These are phyloP conservation scores for Ichneumoninae sp. DNA, from an alignment of 2,888 invertebrate genomes.

Conservation along the genomic window DNA sequence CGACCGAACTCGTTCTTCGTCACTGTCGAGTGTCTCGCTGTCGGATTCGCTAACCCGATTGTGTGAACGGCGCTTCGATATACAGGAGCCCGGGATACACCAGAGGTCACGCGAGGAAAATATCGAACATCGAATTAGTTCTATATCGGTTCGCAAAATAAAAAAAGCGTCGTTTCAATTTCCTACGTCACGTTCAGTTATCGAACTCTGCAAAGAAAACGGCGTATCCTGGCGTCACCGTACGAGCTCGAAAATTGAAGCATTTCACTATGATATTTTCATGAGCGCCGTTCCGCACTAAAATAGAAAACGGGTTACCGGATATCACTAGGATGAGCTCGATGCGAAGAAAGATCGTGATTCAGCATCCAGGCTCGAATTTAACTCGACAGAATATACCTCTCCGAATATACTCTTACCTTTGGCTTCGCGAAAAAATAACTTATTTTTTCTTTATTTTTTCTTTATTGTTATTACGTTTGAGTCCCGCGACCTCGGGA, in stretches of 20 bases:
- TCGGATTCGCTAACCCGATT: slow-evolving; percentile 2
- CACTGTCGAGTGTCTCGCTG: slow-evolving; percentile 5
- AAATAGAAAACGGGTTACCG: slow-evolving; percentile 43
- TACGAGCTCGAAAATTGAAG: background rate
- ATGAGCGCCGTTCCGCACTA: background rate
- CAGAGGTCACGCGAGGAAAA: background rate
- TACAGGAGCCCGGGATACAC: background rate
- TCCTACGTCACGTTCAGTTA: background rate
- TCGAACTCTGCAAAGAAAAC: background rate
- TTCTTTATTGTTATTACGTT: background rate
- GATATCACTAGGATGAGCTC: slow-evolving; percentile 3
- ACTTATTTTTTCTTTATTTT: background rate
- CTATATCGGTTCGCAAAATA: background rate
- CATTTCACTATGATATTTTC: background rate
- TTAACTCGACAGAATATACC: background rate
- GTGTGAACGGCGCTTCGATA: background rate
- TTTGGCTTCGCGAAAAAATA: background rate
- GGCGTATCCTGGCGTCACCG: too few relatives aligned
- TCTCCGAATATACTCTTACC: background rate
- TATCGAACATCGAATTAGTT: slow-evolving; percentile 1
- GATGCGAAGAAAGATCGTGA: slow-evolving; percentile 25
- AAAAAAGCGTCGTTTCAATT: background rate
- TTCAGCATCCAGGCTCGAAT: slow-evolving; percentile 8
- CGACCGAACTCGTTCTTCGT: slow-evolving; percentile 18
- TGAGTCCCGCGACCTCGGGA: background rate